Evolutionary conservation across 37 sponge, comb jelly and placozoan genomes (phyloP).

Genomic region (Eunapius fragilis): DNA sequence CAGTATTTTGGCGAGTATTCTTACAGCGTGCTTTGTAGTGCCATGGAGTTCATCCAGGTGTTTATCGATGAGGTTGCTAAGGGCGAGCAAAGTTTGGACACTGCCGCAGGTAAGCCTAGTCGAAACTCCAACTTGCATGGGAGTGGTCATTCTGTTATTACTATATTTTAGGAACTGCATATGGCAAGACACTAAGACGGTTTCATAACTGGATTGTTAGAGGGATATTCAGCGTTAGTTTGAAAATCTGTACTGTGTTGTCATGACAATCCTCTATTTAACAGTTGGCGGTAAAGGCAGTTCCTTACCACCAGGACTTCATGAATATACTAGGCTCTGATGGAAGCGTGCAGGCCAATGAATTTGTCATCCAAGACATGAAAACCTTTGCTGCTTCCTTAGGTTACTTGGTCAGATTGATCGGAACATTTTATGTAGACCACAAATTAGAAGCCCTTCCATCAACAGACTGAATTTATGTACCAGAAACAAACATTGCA

Average conservation of each 20-base stretch:
- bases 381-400: conserved; percentile 32
- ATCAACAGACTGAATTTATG: not conserved
- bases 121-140: not conserved
- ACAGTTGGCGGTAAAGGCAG: conserved; percentile 74
- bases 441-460: conserved; percentile 50
- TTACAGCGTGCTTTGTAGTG: conserved; percentile 35
- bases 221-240: conserved; percentile 81
- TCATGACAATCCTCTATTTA: not conserved
- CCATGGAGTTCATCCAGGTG: conserved; percentile 75
- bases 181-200: conserved; percentile 56
- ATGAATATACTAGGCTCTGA: conserved; percentile 48
- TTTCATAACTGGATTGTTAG: conserved; percentile 84
- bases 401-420: conserved; percentile 9
- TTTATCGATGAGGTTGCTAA: conserved; percentile 67
- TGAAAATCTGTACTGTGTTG: not conserved
- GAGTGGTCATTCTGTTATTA: too few species aligned
- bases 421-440: conserved; percentile 47
- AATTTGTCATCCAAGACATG: conserved; percentile 65
- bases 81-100: conserved; percentile 75
- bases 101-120: conserved; percentile 66
- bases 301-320: conserved; percentile 73
- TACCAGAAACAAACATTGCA: too few species aligned
- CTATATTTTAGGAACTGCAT: conserved; percentile 86
- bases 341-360: conserved; percentile 40
- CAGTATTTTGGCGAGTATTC: not conserved